Evolutionary conservation across 2,888 invertebrate species (phyloP), one percentile per base, ranked within the genome.

Genomic region (Acronicta psi): DNA sequence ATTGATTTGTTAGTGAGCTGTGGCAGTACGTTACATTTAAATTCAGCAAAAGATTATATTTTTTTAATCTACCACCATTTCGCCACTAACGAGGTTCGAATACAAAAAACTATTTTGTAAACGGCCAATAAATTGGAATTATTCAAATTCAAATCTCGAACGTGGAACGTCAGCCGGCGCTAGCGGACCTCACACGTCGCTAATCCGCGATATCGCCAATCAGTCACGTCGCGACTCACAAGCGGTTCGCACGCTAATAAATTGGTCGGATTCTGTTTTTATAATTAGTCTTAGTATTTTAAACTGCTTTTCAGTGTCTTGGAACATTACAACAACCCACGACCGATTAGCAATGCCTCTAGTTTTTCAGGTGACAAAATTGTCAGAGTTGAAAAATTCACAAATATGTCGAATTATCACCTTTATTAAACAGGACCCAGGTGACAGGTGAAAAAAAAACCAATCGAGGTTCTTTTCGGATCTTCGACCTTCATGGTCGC

Each of bases 141-240:
- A 80, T 85, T 83, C 68, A 85, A 88, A 87, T 80, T 78, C 65
- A 72, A 71, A 83, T 76, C 78, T 81, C 81, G 84, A 83, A 84
- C 80, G 82, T 84, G 56, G 62, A 69, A 72, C 58, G 50, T 45
- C 63, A 13, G 43, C 43, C 43, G 76, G 74, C 77, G 70, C 73
- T 70, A 73, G 47, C 74, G 69, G 85, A 88, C 89, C 90, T 83
- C 89, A 90, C 89, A 89, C 89, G 86, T 79, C 74, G 88, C 71
- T 79, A 88, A 88, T 85, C 76, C 82, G 80, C 79, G 81, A 77
- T 79, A 82, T 82, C 73, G 70, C 62, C 73, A 76, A 80, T 74
- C 74, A 69, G 76, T 83, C 88, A 87, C 88, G 86, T 84, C 72
- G 72, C 47, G 37, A 45, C 52, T 41, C 54, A 25, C 10, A 18